Conservation (phyloP, 2,888 invertebrate species). For the Embidobia sp. region DNA sequence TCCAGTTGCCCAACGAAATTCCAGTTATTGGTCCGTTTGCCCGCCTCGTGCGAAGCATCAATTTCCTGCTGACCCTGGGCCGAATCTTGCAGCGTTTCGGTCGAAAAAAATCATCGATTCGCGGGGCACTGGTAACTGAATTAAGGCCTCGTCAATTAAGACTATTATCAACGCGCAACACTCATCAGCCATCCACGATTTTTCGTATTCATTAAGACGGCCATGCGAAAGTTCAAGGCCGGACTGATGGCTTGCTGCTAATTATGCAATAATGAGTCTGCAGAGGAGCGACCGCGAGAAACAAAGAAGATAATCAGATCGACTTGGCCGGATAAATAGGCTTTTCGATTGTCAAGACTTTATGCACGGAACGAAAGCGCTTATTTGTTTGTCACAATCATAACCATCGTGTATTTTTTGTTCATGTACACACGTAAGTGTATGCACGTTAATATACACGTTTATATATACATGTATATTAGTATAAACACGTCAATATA, state of each 20-base stretch:
- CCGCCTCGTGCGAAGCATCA: no score
- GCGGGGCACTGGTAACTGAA: conserved; percentile 12
- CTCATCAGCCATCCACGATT: neutral
- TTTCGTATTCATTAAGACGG: conserved; percentile 30
- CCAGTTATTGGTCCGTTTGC: no score
- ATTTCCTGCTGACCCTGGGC: no score
- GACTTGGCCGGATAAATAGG: conserved; percentile 15
- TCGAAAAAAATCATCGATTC: no score
- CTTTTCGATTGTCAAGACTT: conserved; percentile 16
- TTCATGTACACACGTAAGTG: no score
- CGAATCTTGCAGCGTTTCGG: no score
- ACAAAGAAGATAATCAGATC: conserved; percentile 18
- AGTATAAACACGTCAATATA: no score
- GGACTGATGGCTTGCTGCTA: conserved; percentile 6
- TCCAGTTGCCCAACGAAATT: no score
- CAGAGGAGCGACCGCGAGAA: conserved; percentile 12
- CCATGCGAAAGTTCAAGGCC: conserved; percentile 35
- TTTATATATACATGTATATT: no score
- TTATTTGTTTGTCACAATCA: neutral
- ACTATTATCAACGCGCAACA: conserved; percentile 6
- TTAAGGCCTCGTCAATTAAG: conserved; percentile 13
- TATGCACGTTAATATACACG: no score
- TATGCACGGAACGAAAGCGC: neutral
- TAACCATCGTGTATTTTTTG: no score
- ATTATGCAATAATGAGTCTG: conserved; percentile 18